Conservation (phyloP, 2,113 vertebrate species). For the Erythrocercus mccallii region DNA sequence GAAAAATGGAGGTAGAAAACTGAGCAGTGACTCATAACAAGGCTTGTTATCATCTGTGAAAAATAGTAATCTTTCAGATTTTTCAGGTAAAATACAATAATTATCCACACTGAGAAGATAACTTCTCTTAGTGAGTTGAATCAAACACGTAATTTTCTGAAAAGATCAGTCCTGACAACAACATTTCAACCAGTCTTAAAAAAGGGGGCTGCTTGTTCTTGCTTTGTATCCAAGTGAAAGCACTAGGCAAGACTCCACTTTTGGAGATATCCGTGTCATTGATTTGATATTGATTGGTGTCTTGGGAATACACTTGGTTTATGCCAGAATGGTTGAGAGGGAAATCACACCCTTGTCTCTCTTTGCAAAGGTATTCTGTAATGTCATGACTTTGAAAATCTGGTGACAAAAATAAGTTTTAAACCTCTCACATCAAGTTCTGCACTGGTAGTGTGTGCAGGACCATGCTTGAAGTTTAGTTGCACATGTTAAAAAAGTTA, state of each 20-base stretch:
- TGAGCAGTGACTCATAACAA: background rate
- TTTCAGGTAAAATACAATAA: background rate
- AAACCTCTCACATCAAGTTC: background rate
- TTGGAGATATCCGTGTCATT: background rate
- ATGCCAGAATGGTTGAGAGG: background rate
- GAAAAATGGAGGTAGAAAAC: background rate
- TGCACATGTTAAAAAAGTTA: background rate
- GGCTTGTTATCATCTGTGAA: background rate
- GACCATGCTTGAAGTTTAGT: background rate
- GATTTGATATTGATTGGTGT: background rate
- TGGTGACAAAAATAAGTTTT: background rate
- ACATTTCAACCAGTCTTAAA: background rate
- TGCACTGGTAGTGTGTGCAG: background rate
- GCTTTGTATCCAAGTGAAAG: background rate
- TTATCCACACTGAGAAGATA: background rate
- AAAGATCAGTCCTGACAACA: background rate
- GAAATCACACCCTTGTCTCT: background rate
- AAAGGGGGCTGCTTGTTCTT: background rate
- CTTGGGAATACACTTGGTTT: background rate
- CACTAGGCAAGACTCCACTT: background rate
- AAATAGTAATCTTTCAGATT: background rate
- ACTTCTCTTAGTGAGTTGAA: background rate
- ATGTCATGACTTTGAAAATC: background rate
- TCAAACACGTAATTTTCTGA: background rate
- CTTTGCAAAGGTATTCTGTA: background rate